Evolutionary conservation across 2,113 vertebrate genomes (phyloP).

Genomic region (Phalacrocorax pelagicus): DNA sequence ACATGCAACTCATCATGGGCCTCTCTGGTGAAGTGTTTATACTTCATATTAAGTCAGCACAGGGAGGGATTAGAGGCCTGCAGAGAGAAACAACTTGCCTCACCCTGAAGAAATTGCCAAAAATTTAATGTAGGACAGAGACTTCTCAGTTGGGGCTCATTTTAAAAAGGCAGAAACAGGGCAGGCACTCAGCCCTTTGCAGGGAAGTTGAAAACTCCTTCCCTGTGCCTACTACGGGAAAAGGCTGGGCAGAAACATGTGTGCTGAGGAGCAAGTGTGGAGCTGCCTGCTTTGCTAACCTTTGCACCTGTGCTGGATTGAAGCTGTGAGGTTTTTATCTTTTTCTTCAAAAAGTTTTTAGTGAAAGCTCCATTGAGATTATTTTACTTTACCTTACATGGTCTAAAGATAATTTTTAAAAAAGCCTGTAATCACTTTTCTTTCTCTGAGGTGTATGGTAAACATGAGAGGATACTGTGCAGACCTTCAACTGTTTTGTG

Average conservation of each 20-base stretch:
- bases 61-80: neutral
- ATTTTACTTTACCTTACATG: neutral
- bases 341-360: neutral
- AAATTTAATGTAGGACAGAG: neutral
- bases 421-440: neutral
- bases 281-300: neutral
- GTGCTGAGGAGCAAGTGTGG: neutral
- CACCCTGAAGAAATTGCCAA: neutral
- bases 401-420: neutral
- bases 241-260: neutral
- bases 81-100: constrained; percentile 18
- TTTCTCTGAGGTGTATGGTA: neutral
- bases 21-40: neutral
- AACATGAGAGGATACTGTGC: neutral
- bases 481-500: neutral
- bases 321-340: neutral
- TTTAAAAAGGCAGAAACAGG: neutral
- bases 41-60: neutral
- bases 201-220: neutral
- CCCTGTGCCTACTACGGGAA: neutral
- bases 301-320: neutral
- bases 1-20: neutral
- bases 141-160: neutral
- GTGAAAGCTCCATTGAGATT: neutral
- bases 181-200: rapidly evolving